Conservation (phyloP, 2,797 vertebrate genomes). For the Sphaeramia orbicularis region DNA sequence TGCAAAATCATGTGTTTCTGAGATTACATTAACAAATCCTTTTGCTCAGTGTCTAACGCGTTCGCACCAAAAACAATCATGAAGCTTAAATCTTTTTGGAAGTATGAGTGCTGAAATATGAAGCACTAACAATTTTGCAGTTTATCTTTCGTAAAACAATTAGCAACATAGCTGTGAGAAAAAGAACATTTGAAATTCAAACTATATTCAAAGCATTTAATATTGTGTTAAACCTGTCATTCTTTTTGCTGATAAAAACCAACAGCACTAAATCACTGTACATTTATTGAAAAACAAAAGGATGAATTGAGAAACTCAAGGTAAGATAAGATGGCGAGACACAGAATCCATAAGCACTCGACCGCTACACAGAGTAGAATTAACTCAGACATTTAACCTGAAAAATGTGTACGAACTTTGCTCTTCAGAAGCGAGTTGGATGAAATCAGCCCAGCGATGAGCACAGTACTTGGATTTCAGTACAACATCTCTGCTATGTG, state of each 20-base stretch:
- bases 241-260: conserved; percentile 6
- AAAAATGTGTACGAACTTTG: conserved; percentile 26
- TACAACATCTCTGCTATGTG: conserved; percentile 27
- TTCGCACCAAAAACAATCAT: not conserved
- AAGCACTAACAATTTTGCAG: not conserved
- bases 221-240: not conserved
- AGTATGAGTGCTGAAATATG: not conserved
- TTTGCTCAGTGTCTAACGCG: not conserved
- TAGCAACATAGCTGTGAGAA: conserved; percentile 5
- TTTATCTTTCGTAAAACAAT: not conserved
- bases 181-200: conserved; percentile 1
- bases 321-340: conserved; percentile 35
- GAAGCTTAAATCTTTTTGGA: not conserved
- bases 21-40: conserved; percentile 4
- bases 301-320: conserved; percentile 14
- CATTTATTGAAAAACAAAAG: conserved; percentile 32
- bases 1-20: conserved; percentile 7
- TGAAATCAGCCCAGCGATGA: conserved; percentile 33
- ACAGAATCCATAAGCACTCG: conserved; percentile 29
- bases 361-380: conserved; percentile 24
- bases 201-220: not conserved
- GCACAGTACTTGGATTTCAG: conserved; percentile 38
- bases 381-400: conserved; percentile 38
- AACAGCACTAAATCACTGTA: not conserved
- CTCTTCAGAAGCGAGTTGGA: conserved; percentile 32